Base-by-base conservation (phyloP, 2,797 vertebrate genomes). In the Erethizon dorsatum region DNA sequence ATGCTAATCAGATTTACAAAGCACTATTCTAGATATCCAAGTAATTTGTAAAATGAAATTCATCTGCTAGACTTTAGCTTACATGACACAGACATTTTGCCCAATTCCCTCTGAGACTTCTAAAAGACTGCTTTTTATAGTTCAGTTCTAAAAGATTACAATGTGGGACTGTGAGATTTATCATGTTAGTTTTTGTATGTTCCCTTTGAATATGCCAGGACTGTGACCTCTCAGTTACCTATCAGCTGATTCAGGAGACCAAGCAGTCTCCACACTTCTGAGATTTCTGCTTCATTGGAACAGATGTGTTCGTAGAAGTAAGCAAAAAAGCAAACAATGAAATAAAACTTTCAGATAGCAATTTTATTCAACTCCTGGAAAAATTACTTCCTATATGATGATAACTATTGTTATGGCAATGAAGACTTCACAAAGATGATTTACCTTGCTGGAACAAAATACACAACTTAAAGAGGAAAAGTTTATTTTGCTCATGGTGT, bases 331-430 rank as follows among this genome's bases (percentile, higher is more conserved):
- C 80, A 63, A 82, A 18, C 7, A 1, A 13, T 45, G 28, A 50
- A 94, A 86, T 2, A n/a, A 93, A 92, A 1, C 6, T 75, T 90
- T 88, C 83, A 91, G 22, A 15, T 61, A n/a, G 9, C 3, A n/a
- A 24, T 47, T 97, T 93, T 79, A 91, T 52, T 96, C 41, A 96
- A 96, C 0, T 83, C 71, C 41, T 83, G 89, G 17, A 67, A 97
- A 97, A 96, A 71, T 73, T 0, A 0, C 75, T 96, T 85, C 90
- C 83, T 50, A 52, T 65, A 73, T 67, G 9, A 5, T 67, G 45
- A 17, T 73, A 73, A 67, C 26, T 80, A 54, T 83, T 94, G 18
- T 41, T 52, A 52, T 6, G n/a, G 13, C 8, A 4, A 87, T 56
- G 24, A 56, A 71, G 26, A 73, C 57, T 57, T 10, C n/a, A 45